These are phyloP conservation scores for Linnaemya tessellans DNA, from an alignment of 2,888 invertebrate species.

Conservation along the genomic window DNA sequence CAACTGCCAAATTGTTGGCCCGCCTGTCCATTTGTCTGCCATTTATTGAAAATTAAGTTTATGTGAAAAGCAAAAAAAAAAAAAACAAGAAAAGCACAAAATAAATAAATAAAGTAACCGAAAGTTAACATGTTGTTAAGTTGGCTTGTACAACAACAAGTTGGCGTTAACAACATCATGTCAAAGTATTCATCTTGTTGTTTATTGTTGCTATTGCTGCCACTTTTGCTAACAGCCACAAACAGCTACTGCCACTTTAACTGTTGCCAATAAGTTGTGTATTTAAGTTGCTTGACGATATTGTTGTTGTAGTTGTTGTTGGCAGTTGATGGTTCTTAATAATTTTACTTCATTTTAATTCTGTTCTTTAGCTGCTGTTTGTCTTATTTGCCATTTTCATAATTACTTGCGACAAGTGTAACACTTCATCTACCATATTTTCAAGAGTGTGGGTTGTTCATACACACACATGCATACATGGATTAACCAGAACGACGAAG, in stretches of 20 bases:
- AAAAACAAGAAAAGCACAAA: not conserved
- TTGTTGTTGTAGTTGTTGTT: slow-evolving; percentile 29
- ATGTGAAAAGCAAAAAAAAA: not conserved
- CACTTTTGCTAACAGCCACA: slow-evolving; percentile 24
- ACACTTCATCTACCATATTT: slow-evolving; percentile 62
- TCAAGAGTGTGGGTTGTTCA: slow-evolving; percentile 69
- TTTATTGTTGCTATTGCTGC: slow-evolving; percentile 5
- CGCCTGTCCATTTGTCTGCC: slow-evolving; percentile 37
- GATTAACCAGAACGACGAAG: slow-evolving; percentile 44
- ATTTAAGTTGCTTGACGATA: too few species aligned
- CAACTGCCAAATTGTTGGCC: slow-evolving; percentile 11
- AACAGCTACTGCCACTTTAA: slow-evolving; percentile 23
- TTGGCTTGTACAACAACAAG: slow-evolving; percentile 67
- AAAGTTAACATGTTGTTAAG: slow-evolving; percentile 60
- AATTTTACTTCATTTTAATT: slow-evolving; percentile 49
- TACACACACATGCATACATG: slow-evolving; percentile 1
- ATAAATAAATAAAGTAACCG: not conserved
- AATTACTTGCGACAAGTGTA: slow-evolving; percentile 70
- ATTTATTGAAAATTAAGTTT: slow-evolving; percentile 46
- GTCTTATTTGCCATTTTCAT: slow-evolving; percentile 63
- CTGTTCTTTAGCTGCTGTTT: slow-evolving; percentile 50
- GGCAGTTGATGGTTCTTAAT: slow-evolving; percentile 58
- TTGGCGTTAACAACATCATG: slow-evolving; percentile 72
- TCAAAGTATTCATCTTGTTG: slow-evolving; percentile 50
- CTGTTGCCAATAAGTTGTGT: slow-evolving; percentile 45